Evolutionary conservation across 1,140 invertebrate species (phyloP).

Genomic region (Drepana arcuata): DNA sequence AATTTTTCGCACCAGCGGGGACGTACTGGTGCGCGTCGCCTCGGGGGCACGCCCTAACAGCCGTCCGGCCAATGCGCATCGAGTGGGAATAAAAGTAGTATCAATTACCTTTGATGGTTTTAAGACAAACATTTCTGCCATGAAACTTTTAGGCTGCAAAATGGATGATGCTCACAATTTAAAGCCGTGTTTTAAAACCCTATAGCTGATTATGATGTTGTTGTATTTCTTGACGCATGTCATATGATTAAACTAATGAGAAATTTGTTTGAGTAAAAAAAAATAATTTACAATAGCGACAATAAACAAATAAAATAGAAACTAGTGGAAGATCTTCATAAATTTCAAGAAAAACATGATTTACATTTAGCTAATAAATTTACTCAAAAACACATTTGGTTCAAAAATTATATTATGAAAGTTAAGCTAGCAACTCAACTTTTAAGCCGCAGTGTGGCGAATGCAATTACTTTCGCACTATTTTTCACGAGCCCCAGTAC

Average conservation of each 20-base stretch:
- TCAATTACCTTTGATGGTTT: slow-evolving; percentile 13
- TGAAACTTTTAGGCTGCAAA: slow-evolving; percentile 13
- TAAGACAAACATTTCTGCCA: slow-evolving; percentile 6
- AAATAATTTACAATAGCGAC: slow-evolving; percentile 5
- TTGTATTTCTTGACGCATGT: slow-evolving; percentile 11
- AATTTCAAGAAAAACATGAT: not conserved
- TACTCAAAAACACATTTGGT: not conserved
- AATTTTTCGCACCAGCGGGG: no score
- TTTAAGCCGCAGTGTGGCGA: not conserved
- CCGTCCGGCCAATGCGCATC: no score
- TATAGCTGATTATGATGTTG: slow-evolving; percentile 1
- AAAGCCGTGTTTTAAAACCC: slow-evolving; percentile 12
- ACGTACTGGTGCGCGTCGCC: no score
- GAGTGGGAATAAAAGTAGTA: slow-evolving; percentile 6
- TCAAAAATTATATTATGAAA: slow-evolving; percentile 1
- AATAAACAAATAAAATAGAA: slow-evolving; percentile 1
- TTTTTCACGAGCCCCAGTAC: no score
- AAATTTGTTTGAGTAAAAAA: slow-evolving; percentile 13
- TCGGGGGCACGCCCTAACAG: no score
- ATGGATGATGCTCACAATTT: slow-evolving; percentile 2
- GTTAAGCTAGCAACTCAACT: no score
- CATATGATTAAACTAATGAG: slow-evolving; percentile 17
- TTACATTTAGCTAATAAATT: slow-evolving; percentile 4
- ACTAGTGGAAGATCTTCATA: not conserved
- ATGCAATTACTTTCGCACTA: no score